Percentiles rank a stretch among this genome's conserved stretches.
Evolutionary conservation across 2,113 vertebrate genomes (phyloP).

Genomic region (human (Homo sapiens)): DNA sequence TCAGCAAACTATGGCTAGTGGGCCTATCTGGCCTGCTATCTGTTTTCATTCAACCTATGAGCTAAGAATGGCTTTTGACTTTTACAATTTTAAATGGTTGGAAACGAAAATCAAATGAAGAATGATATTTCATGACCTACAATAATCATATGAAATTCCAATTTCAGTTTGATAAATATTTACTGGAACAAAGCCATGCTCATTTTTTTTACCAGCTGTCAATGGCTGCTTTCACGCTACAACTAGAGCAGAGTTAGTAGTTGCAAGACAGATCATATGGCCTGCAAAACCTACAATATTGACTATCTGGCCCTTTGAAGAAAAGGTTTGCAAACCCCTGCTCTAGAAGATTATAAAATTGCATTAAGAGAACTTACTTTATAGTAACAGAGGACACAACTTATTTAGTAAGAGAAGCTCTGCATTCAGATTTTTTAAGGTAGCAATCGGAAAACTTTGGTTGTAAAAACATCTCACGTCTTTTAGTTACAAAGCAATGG

Average conservation of each 20-base stretch:
- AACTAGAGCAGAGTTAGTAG: neutral
- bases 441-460: neutral
- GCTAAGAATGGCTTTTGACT: neutral
- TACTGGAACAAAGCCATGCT: neutral
- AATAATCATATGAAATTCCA: conserved; percentile 15
- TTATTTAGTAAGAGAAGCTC: neutral
- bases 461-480: neutral
- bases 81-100: conserved; percentile 21
- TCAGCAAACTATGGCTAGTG: neutral
- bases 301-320: neutral
- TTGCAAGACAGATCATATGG: neutral
- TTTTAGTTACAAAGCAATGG: neutral
- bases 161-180: neutral
- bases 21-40: neutral
- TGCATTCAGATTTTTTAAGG: neutral
- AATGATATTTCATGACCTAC: neutral
- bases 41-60: neutral
- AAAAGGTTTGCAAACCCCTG: neutral
- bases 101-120: neutral
- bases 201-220: neutral
- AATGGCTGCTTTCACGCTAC: neutral
- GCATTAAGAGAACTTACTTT: neutral
- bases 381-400: neutral
- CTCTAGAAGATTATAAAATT: neutral
- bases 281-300: neutral